Evolutionary conservation across 2,888 invertebrate species (phyloP).

Genomic region (Lysandra bellargus): DNA sequence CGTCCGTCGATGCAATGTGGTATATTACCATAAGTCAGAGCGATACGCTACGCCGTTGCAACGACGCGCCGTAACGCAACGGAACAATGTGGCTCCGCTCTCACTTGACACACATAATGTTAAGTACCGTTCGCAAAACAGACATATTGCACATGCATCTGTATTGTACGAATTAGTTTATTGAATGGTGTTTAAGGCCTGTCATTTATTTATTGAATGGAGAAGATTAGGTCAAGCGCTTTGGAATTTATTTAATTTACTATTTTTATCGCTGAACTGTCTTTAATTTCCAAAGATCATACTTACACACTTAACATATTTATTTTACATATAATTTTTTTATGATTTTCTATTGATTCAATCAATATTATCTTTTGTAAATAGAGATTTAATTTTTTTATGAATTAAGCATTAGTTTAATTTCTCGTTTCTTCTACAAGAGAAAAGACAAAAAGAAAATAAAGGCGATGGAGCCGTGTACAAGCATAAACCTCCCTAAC

Average conservation of each 20-base stretch:
- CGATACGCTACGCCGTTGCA: not conserved
- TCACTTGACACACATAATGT: conserved; percentile 39
- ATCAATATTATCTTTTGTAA: no score
- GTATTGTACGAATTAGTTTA: conserved; percentile 37
- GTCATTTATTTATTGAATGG: conserved; percentile 29
- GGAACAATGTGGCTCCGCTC: not conserved
- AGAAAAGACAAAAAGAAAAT: no score
- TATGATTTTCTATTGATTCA: not conserved
- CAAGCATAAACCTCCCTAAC: not conserved
- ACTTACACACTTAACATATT: not conserved
- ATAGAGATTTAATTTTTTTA: not conserved
- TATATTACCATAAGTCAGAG: not conserved
- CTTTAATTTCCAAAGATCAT: not conserved
- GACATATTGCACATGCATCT: conserved; percentile 42
- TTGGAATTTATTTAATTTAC: not conserved
- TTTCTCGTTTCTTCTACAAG: no score
- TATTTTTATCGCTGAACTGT: not conserved
- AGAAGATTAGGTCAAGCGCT: conserved; percentile 12
- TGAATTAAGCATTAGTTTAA: no score
- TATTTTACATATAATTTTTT: not conserved
- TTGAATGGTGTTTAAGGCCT: conserved; percentile 23
- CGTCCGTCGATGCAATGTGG: no score
- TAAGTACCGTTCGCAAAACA: conserved; percentile 43
- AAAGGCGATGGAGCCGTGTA: not conserved
- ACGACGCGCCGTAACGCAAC: not conserved